Percentiles rank a stretch among this genome's conserved stretches.
Conservation (phyloP, 2,797 vertebrate genomes). For the Myotis planiceps region DNA sequence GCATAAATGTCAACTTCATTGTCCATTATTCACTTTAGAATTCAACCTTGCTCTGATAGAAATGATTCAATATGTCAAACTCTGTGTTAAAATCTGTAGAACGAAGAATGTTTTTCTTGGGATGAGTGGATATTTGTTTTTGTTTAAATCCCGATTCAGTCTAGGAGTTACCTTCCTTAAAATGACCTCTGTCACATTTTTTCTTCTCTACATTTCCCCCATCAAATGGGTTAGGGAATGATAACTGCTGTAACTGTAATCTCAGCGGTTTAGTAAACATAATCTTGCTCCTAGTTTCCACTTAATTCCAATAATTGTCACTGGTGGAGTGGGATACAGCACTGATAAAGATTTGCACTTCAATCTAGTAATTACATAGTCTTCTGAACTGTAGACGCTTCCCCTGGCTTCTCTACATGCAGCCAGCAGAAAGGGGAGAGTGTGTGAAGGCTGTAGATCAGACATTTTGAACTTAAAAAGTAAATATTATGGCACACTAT, state of each 20-base stretch:
- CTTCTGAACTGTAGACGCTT: neutral
- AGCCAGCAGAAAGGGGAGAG: neutral
- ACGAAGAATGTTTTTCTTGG: neutral
- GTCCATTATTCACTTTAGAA: neutral
- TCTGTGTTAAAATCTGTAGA: neutral
- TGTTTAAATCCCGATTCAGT: neutral
- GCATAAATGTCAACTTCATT: neutral
- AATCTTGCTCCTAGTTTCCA: neutral
- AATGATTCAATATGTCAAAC: neutral
- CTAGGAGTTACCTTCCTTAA: neutral
- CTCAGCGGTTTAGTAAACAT: neutral
- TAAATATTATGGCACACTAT: no score
- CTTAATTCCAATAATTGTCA: neutral
- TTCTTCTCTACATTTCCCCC: neutral
- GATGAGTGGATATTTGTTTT: neutral
- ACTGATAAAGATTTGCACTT: neutral
- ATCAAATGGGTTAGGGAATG: neutral
- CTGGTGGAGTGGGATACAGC: rapidly evolving
- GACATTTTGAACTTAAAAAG: no score
- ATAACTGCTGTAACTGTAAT: neutral
- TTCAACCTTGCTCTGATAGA: neutral
- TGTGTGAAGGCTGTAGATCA: no score
- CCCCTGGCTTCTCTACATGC: neutral
- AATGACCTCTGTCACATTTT: neutral
- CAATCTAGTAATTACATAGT: neutral